Evolutionary conservation across 2,797 vertebrate species (phyloP), one percentile per base, ranked within the genome.

Genomic region (Phalanger gymnotis): DNA sequence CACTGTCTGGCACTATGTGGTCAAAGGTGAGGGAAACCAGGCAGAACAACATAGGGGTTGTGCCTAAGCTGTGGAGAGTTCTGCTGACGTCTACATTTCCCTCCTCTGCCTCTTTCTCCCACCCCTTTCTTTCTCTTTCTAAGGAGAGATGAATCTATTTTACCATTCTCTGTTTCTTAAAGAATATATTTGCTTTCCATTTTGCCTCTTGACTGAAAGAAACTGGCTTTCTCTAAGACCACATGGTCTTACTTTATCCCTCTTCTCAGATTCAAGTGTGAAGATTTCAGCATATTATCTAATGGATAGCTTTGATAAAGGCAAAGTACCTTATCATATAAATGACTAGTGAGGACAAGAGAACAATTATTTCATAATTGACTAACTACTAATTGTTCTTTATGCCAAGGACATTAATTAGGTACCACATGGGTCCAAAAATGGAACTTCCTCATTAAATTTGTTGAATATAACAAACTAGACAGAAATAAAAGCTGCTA

Each of bases 201-300:
- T 87, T 87, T 87, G 40, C 40, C 73, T 19, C 40, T 87, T 87
- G 73, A 87, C 51, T 10, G 40, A 87, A 87, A 47, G 66, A 47
- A 87, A 47, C 2, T 87, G 40, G 1, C 2, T 27, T 47, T 87
- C 73, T 27, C 73, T 27, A 87, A 87, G 73, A 47, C 9, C 73
- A 87, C 3, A 0, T 87, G 7, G 2, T 47, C 40, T 87, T 87
- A 47, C 9, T 87, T 87, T 27, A 11, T 47, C 9, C 9, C 0
- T 9, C 2, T 0, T 1, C 30, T 0, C 87, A 40, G 6, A 34
- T 22, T 14, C 58, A 0, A 28, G 54, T 61, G 9, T 5, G 13
- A 30, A 3, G 31, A n/a, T 61, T 27, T 56, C 27, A 28, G 25
- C 87, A 73, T 55, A 5, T 5, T 0, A 0, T 34, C 19, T 4